Evolutionary conservation across 1,140 invertebrate genomes (phyloP).

Genomic region (Pseudomyrmex gracilis): DNA sequence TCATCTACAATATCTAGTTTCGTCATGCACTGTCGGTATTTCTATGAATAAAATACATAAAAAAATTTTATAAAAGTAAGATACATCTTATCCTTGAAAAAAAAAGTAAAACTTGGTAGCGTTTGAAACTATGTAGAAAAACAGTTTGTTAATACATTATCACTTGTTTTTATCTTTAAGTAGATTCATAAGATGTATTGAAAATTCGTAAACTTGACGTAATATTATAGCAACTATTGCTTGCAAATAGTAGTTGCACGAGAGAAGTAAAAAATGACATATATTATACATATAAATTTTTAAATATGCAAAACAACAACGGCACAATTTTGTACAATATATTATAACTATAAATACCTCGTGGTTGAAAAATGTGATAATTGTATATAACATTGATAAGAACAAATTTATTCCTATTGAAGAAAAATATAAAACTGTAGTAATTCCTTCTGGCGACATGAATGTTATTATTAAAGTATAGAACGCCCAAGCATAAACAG

Average conservation of each 20-base stretch:
- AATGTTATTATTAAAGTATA: background rate
- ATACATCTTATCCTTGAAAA: too few relatives aligned
- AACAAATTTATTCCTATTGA: background rate
- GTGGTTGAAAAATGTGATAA: background rate
- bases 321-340: background rate
- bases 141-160: too few relatives aligned
- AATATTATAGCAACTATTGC: too few relatives aligned
- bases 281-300: background rate
- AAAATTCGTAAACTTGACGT: too few relatives aligned
- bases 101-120: too few relatives aligned
- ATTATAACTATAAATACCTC: constrained; percentile 9
- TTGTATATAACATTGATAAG: background rate
- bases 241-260: too few relatives aligned
- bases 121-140: too few relatives aligned
- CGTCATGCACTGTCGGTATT: background rate
- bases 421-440: background rate
- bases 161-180: too few relatives aligned
- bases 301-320: too few relatives aligned
- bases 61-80: too few relatives aligned
- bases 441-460: background rate
- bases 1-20: background rate
- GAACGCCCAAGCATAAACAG: background rate
- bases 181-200: too few relatives aligned
- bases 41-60: background rate
- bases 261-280: too few relatives aligned